Evolutionary conservation across 2,888 invertebrate genomes (phyloP), one percentile per base, ranked within the genome.

Genomic region (Trichopoda pennipes): DNA sequence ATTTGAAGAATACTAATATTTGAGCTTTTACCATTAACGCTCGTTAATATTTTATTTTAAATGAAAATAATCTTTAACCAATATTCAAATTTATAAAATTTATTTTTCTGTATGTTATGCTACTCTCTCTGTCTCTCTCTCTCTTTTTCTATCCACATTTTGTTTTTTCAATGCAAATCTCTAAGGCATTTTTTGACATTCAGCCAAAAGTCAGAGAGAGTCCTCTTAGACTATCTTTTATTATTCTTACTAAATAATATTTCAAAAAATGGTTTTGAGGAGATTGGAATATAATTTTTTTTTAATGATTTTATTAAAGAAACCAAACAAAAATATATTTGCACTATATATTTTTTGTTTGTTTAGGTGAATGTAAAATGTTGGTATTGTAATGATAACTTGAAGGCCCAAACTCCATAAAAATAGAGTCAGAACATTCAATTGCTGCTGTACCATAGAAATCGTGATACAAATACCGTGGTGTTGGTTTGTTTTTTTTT

Each of bases 381-480:
- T 1, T 66, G 53, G 16, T 51, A 60, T 56, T 73, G 73, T 58
- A 49, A 51, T 77, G 73, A 64, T 68, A 73, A 63, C 49, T 77
- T 69, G 64, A 58, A 60, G 51, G 35, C 44, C 55, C 21, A 64
- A 60, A 63, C 76, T 64, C 47, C 66, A 70, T 51, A 55, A 1
- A 66, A 66, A 21, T 42, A 61, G 28, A 68, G 70, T 44, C 68
- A 73, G 51, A 53, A 68, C 2, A 60, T 64, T 63, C 55, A 17
- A 32, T 64, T 55, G 12, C 64, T 64, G 17, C 47, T 1, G 38
- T 28, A 66, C 47, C 35, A 38, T 42, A 10, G 3, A 51, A 42
- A 16, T 60, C 51, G 32, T 53, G 32, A 76, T 60, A 32, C 51
- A 28, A 28, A 38, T 6, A 7, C 28, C 35, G 47, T 16, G 44